Evolutionary conservation across 2,797 vertebrate species (phyloP).

Genomic region (Podarcis lilfordi): DNA sequence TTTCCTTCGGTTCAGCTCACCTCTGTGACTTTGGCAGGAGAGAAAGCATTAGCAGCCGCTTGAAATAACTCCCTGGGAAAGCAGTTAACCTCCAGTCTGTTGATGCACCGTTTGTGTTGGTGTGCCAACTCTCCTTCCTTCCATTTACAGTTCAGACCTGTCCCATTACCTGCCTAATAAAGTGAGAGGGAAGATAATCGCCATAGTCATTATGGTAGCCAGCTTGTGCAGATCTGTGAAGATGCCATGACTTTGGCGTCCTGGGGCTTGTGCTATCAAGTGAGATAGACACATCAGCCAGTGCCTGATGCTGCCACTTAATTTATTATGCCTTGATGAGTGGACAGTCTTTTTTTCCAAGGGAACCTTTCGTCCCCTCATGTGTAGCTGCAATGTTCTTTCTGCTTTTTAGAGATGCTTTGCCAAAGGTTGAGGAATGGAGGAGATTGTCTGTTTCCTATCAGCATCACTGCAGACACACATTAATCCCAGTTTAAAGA

Average conservation of each 20-base stretch:
- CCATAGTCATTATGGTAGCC: background rate
- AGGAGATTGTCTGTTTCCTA: background rate
- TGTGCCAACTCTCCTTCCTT: background rate
- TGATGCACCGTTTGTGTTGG: accelerated
- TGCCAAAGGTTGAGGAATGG: background rate
- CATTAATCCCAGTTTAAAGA: background rate
- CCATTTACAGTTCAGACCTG: slow-evolving; percentile 15
- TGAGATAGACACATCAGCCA: background rate
- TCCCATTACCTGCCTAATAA: slow-evolving; percentile 38
- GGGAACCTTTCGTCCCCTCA: background rate
- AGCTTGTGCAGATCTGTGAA: slow-evolving; percentile 40
- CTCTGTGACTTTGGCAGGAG: slow-evolving; percentile 46
- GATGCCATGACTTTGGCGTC: slow-evolving; percentile 23
- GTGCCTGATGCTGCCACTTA: background rate
- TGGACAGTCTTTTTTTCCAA: background rate
- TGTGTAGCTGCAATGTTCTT: background rate
- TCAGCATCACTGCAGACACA: background rate
- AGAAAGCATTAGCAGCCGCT: slow-evolving; percentile 24
- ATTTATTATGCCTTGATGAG: slow-evolving; percentile 22
- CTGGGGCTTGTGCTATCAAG: background rate
- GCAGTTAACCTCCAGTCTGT: slow-evolving; percentile 36
- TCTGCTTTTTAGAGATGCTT: slow-evolving; percentile 2
- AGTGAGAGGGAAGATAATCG: slow-evolving; percentile 38
- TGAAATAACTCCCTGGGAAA: slow-evolving; percentile 52
- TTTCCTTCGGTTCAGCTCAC: slow-evolving; percentile 26